Conservation (phyloP, 2,797 vertebrate genomes). For the Naso thynnoides region DNA sequence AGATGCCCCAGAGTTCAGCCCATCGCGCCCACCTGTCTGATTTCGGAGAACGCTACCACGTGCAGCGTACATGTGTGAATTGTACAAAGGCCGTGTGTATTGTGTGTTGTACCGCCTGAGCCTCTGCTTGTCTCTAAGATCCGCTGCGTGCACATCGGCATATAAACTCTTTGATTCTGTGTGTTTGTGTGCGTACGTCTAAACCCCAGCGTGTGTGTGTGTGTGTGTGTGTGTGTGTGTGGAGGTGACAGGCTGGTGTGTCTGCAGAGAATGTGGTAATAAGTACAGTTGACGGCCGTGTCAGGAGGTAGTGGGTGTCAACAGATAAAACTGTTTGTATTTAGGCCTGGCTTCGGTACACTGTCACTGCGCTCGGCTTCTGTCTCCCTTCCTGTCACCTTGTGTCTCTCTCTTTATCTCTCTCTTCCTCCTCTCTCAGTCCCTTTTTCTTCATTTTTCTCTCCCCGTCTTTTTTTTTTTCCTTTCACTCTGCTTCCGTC, state of each 20-base stretch:
- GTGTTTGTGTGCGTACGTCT: slow-evolving; percentile 20
- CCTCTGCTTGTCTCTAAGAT: slow-evolving; percentile 24
- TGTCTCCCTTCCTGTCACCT: slow-evolving; percentile 71
- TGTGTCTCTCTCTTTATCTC: slow-evolving; percentile 68
- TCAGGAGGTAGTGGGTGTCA: slow-evolving; percentile 80
- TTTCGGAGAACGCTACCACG: slow-evolving; percentile 50
- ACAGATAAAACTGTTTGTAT: slow-evolving; percentile 80
- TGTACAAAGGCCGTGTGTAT: slow-evolving; percentile 33
- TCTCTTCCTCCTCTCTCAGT: slow-evolving; percentile 44
- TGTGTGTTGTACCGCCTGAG: slow-evolving; percentile 12
- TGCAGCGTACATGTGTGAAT: slow-evolving; percentile 37
- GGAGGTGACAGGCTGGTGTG: slow-evolving; percentile 59
- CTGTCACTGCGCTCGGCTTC: slow-evolving; percentile 65
- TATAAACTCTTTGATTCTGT: slow-evolving; percentile 49
- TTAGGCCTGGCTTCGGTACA: slow-evolving; percentile 65
- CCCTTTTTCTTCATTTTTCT: slow-evolving; percentile 39
- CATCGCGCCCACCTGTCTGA: slow-evolving; percentile 64
- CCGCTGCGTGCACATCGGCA: slow-evolving; percentile 14
- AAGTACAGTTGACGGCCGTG: slow-evolving; percentile 77
- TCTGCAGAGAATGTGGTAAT: slow-evolving; percentile 72
- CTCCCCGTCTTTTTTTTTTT: not conserved
- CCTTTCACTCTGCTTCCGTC: slow-evolving; percentile 22
- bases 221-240: slow-evolving; percentile 59
- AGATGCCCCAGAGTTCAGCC: slow-evolving; percentile 62
- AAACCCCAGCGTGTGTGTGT: slow-evolving; percentile 34